phyloP scores from a whole-genome alignment of 2,113 vertebrate species.

The Burhinus bistriatus region DNA sequence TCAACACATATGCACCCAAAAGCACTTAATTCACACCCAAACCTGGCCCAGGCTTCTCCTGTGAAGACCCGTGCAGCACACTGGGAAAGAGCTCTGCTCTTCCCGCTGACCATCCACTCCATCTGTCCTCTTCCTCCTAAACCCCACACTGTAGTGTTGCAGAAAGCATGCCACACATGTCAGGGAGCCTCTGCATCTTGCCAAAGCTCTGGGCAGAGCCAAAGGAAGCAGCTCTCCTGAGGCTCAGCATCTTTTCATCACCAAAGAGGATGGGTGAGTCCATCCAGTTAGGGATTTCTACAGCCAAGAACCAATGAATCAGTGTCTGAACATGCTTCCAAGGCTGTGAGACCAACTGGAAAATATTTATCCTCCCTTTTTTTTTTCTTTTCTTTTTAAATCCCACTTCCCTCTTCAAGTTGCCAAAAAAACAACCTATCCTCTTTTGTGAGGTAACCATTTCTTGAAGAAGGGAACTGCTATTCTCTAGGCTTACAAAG shows the following conservation, averaged over 20 bases:
- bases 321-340: constrained; percentile 1
- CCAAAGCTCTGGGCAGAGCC: not conserved
- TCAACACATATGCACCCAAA: not conserved
- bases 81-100: not conserved
- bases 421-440: not conserved
- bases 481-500: not conserved
- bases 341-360: constrained; percentile 19
- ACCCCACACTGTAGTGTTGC: accelerated
- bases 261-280: not conserved
- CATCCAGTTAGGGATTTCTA: not conserved
- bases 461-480: not conserved
- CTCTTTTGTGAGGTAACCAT: not conserved
- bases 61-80: not conserved
- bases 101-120: accelerated
- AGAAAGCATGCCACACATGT: accelerated
- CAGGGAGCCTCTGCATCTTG: accelerated
- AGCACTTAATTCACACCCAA: not conserved
- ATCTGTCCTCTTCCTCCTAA: not conserved
- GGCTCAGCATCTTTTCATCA: not conserved
- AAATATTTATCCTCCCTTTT: not conserved
- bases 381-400: not conserved
- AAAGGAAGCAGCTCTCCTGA: not conserved
- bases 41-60: not conserved
- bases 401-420: not conserved
- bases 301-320: not conserved